Evolutionary conservation across 1,140 invertebrate species (phyloP).

Genomic region (Gonatopus flavifemur): DNA sequence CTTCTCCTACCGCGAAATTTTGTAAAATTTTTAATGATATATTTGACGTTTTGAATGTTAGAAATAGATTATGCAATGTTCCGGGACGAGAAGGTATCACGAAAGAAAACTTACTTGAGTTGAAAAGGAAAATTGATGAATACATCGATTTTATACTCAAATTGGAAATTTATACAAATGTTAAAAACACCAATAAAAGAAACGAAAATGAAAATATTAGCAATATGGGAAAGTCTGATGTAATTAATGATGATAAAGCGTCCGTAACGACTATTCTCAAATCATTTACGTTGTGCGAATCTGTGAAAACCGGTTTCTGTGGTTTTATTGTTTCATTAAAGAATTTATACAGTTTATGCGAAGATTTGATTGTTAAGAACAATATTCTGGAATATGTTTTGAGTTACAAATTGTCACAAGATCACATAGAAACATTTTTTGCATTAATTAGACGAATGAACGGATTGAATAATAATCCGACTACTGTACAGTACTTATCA

Average conservation of each 20-base stretch:
- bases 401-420: too few relatives aligned
- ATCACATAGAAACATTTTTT: too few relatives aligned
- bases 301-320: constrained; percentile 30
- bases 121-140: too few relatives aligned
- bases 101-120: neutral
- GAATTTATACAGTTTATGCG: constrained; percentile 31
- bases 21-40: constrained; percentile 32
- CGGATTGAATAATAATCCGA: constrained; percentile 51
- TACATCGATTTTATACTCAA: too few relatives aligned
- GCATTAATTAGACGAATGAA: constrained; percentile 34
- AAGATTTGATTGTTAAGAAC: constrained; percentile 40
- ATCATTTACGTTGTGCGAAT: constrained; percentile 4
- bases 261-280: constrained; percentile 18
- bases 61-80: constrained; percentile 20
- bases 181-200: constrained; percentile 13
- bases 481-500: constrained; percentile 32
- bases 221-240: constrained; percentile 19
- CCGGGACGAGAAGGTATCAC: constrained; percentile 2
- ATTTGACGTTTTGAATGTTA: constrained; percentile 39
- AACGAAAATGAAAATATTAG: constrained; percentile 20
- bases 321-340: constrained; percentile 34
- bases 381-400: too few relatives aligned
- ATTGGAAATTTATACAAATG: constrained; percentile 14
- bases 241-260: constrained; percentile 2
- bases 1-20: constrained; percentile 24